phyloP scores from a whole-genome alignment of 2,888 invertebrate genomes.

The Cataglyphis rosenhaueri region DNA sequence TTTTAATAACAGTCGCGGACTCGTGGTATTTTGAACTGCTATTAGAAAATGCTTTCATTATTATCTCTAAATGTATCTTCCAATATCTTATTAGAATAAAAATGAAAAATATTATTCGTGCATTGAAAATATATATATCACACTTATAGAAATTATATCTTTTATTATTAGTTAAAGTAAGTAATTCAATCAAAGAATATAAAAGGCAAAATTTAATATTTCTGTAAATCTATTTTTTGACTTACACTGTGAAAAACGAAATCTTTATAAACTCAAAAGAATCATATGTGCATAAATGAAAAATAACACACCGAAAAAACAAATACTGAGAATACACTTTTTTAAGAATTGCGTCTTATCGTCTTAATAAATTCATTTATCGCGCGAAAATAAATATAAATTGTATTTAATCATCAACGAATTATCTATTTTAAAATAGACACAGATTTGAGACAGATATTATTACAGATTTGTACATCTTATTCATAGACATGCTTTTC shows the following conservation, averaged over 20 bases:
- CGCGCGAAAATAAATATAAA: not conserved
- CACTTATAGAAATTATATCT: not conserved
- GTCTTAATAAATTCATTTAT: not conserved
- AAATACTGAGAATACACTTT: not conserved
- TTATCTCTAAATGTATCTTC: constrained; percentile 10
- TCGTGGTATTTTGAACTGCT: not conserved
- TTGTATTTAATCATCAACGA: not conserved
- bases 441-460: not conserved
- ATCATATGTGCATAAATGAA: not conserved
- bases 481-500: not conserved
- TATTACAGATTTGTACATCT: not conserved
- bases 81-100: not conserved
- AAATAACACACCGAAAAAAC: not conserved
- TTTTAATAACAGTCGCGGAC: not conserved
- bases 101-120: not conserved
- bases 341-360: not conserved
- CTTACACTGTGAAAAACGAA: not conserved
- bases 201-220: not conserved
- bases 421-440: not conserved
- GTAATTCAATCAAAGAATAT: not conserved
- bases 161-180: not conserved
- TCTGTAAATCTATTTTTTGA: not conserved
- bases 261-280: not conserved
- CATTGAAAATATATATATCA: not conserved
- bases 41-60: not conserved